A percentile compares a stretch with the other conserved stretches of the same genome.
Evolutionary conservation across 1,140 invertebrate species (phyloP).

Genomic region (Neotoxoptera formosana): DNA sequence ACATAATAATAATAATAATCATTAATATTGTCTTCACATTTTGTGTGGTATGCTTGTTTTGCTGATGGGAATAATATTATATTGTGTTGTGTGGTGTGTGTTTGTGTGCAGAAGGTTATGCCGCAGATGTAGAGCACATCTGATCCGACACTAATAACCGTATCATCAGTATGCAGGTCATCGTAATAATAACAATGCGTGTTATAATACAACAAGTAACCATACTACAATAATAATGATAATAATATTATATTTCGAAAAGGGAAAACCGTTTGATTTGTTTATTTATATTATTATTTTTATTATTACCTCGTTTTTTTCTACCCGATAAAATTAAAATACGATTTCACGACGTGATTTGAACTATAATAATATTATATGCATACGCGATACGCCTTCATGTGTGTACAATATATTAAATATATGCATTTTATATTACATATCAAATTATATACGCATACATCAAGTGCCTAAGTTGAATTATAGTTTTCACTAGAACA

Average conservation of each 20-base stretch:
- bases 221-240: too few species aligned
- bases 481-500: not conserved
- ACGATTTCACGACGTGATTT: not conserved
- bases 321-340: not conserved
- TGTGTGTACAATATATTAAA: not conserved
- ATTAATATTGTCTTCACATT: not conserved
- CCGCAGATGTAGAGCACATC: conserved; percentile 49
- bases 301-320: not conserved
- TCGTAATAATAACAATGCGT: not conserved
- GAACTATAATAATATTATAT: not conserved
- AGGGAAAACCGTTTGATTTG: conserved; percentile 37
- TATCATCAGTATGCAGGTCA: conserved; percentile 42
- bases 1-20: not conserved
- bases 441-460: not conserved
- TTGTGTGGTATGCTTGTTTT: not conserved
- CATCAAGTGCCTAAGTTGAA: not conserved
- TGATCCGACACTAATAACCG: conserved; percentile 48
- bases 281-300: not conserved
- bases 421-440: not conserved
- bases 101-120: not conserved
- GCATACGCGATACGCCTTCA: not conserved
- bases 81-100: not conserved
- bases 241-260: not conserved
- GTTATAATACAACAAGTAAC: not conserved
- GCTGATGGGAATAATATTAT: not conserved